Evolutionary conservation across 2,888 invertebrate genomes (phyloP).

Genomic region (Ichneumoninae sp.): DNA sequence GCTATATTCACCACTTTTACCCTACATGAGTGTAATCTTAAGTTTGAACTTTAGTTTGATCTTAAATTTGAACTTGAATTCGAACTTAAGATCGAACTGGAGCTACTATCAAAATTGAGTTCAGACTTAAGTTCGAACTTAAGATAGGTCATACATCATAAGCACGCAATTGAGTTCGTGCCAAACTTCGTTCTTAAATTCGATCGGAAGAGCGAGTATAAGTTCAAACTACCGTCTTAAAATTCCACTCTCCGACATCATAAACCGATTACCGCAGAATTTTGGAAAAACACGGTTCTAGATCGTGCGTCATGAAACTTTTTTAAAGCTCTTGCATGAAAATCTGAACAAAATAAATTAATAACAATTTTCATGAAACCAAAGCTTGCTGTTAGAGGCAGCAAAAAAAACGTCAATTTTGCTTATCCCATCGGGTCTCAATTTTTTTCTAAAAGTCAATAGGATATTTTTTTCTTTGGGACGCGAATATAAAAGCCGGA

Average conservation of each 20-base stretch:
- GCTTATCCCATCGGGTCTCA: background rate
- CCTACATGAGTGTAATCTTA: too few relatives aligned
- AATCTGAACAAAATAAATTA: background rate
- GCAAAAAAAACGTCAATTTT: background rate
- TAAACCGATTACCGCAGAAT: background rate
- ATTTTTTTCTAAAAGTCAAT: background rate
- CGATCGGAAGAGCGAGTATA: too few relatives aligned
- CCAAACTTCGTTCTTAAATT: too few relatives aligned
- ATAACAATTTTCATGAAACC: background rate
- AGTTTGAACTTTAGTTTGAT: too few relatives aligned
- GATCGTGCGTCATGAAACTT: background rate
- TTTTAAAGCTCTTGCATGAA: background rate
- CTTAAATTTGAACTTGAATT: too few relatives aligned
- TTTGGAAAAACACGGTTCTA: background rate
- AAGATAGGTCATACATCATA: too few relatives aligned
- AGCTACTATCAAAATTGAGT: too few relatives aligned
- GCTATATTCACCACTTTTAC: too few relatives aligned
- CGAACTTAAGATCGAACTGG: too few relatives aligned
- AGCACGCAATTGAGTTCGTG: too few relatives aligned
- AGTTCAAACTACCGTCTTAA: too few relatives aligned
- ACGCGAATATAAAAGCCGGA: background rate
- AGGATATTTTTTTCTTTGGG: background rate
- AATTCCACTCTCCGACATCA: background rate
- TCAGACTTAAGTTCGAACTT: too few relatives aligned
- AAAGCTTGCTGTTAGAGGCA: background rate